Base-by-base conservation (phyloP, 1,140 invertebrate species). In the Arctopsyche grandis region DNA sequence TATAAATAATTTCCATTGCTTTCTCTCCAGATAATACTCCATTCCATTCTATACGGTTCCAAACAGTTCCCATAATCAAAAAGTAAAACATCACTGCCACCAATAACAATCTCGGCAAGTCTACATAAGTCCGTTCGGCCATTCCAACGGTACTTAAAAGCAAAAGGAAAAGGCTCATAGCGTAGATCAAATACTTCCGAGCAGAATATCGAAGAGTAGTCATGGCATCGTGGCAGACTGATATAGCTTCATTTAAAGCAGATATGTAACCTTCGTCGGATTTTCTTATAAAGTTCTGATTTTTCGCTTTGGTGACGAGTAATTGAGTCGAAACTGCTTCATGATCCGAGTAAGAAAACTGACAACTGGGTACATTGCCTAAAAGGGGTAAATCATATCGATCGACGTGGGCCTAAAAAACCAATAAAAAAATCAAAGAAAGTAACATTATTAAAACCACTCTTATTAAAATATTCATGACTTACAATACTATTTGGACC, bases 261-360 rank as follows among this genome's bases (percentile, higher is more conserved):
- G 46, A 63, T 0, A 48, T 22, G 77, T 81, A 81, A 26, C 78
- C 69, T 44, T 77, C 71, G 48, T 52, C 60, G 12, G 29, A 14
- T 56, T 16, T 52, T 12, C 73, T 22, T 12, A 19, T 5, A 12
- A 48, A 44, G 5, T 14, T 43, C 19, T 14, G 16, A 9, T 14
- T 43, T 19, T 63, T 38, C 9, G 16, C 16, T 84, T 86, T 14
- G 71, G 85, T 38, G 14, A 91, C 81, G 83, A 87, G 87, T 16
- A 96, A 85, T 60, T 88, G 89, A 16, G 93, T 90, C 78, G 90
- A 85, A n/a, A 98, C 92, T n/a, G 94, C 95, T 89, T 97, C 96
- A 85, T 98, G 96, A 86, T 98, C 96, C 0, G 96, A 97, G 86
- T 93, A 97, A 84, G 95, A 96, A 83, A 93, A 95, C 70, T 89